phyloP scores from a whole-genome alignment of 2,888 invertebrate species.

The Apotomis turbidana region DNA sequence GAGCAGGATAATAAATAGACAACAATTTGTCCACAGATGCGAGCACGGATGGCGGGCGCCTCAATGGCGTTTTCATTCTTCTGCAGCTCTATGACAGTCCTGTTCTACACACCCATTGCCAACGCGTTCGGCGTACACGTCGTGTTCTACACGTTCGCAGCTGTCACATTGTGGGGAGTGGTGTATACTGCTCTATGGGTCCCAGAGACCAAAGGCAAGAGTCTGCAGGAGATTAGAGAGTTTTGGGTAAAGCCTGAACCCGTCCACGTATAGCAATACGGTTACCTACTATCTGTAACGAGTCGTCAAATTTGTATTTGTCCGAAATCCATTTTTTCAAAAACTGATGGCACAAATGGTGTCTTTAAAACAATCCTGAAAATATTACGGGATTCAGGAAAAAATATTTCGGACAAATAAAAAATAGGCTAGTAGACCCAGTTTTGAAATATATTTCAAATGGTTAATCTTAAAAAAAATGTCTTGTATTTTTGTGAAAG shows the following conservation, averaged over 20 bases:
- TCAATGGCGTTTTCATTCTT: slow-evolving; percentile 71
- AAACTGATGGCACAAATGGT: too few relatives aligned
- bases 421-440: too few relatives aligned
- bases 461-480: too few relatives aligned
- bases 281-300: neutral
- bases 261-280: slow-evolving; percentile 53
- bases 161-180: slow-evolving; percentile 64
- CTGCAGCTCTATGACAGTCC: slow-evolving; percentile 70
- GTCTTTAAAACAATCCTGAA: too few relatives aligned
- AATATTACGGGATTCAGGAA: too few relatives aligned
- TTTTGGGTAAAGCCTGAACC: slow-evolving; percentile 63
- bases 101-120: slow-evolving; percentile 66
- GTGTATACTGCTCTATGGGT: slow-evolving; percentile 71
- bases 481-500: too few relatives aligned
- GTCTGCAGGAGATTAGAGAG: slow-evolving; percentile 64
- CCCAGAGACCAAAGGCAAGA: slow-evolving; percentile 78
- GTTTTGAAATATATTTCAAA: too few relatives aligned
- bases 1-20: too few relatives aligned
- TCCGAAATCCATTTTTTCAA: too few relatives aligned
- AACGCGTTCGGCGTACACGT: slow-evolving; percentile 66
- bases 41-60: slow-evolving; percentile 68
- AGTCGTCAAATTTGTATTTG: too few relatives aligned
- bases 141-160: slow-evolving; percentile 71
- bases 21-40: slow-evolving; percentile 53
- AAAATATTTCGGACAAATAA: too few relatives aligned